These are phyloP conservation scores for Sitodiplosis mosellana DNA, from an alignment of 1,140 invertebrate species.

Conservation along the genomic window DNA sequence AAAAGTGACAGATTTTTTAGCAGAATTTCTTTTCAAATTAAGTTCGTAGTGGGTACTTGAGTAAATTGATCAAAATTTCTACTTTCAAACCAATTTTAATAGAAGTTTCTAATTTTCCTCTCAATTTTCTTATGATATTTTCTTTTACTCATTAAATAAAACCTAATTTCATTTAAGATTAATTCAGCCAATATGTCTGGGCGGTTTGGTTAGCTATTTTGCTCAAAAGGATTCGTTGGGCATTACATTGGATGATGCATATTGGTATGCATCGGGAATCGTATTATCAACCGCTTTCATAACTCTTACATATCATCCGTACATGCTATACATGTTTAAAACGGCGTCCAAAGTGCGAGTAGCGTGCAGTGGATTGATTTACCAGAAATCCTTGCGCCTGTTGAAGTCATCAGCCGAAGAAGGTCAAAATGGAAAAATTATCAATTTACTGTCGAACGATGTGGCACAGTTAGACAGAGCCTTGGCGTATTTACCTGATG, in stretches of 20 bases:
- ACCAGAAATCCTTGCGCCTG: constrained; percentile 49
- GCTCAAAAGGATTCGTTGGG: constrained; percentile 20
- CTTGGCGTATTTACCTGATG: constrained; percentile 42
- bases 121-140: too few species aligned
- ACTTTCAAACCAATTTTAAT: too few species aligned
- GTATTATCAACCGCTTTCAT: constrained; percentile 39
- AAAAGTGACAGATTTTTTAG: too few species aligned
- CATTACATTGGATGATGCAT: constrained; percentile 33
- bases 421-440: constrained; percentile 65
- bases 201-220: constrained; percentile 48
- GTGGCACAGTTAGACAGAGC: constrained; percentile 50
- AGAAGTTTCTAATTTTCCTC: too few species aligned
- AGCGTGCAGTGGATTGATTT: constrained; percentile 61
- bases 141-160: too few species aligned
- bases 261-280: constrained; percentile 47
- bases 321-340: constrained; percentile 52
- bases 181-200: constrained; percentile 47
- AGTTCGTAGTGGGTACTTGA: too few species aligned
- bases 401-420: constrained; percentile 49
- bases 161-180: too few species aligned
- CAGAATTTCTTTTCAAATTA: too few species aligned
- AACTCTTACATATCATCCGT: constrained; percentile 56
- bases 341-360: constrained; percentile 57
- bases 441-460: constrained; percentile 78
- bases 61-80: too few species aligned